Evolutionary conservation across 30 jellyfish, hydroid and myxozoan genomes (phyloP), one percentile per base, ranked within the genome.

Genomic region (Pelagia noctiluca): DNA sequence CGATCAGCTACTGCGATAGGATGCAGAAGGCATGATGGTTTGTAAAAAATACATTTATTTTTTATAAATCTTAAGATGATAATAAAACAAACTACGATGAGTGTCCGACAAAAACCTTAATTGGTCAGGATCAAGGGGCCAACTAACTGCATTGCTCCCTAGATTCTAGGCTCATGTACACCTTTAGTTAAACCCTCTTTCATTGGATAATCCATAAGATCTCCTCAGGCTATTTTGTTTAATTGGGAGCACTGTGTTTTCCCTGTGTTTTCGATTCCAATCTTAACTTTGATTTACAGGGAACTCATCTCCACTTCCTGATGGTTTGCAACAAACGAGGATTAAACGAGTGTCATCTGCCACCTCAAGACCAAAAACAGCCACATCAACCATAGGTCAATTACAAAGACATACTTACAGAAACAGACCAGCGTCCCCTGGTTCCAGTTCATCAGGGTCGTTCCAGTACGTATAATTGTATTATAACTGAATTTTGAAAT

Each of bases 401-500:
- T 33, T 75, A 35, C 87, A 50, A 25, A 49, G 46, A 19, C 11
- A 29, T 16, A 42, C 62, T n/a, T 29, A 0, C 42, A 75, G 28
- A 31, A 52, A 29, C 63, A 50, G 87, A 50, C 76, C 87, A 29
- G 31, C 30, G 5, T 75, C 87, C 8, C 63, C 76, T 13, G 46
- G 87, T 24, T 75, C 87, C 35, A 75, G 87, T 34, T 75, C 87
- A 21, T 42, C 87, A 0, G 63, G 76, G 19, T 75, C 87, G 2
- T 33, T 10, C 54, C 52, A 76, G 87, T 52, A 42, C 31, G 69
- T 53, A 29, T 3, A 2, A 19, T 53, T 2, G 25, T 3, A 2
- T 53, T 13, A 19, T 2, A 53, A 13, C 32, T 33, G 5, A 19
- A 2, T 3, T 53, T 19, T 3, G 57, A 29, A 22, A 25, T 66